Evolutionary conservation across 2,113 vertebrate genomes (phyloP).

Genomic region (Strix uralensis): DNA sequence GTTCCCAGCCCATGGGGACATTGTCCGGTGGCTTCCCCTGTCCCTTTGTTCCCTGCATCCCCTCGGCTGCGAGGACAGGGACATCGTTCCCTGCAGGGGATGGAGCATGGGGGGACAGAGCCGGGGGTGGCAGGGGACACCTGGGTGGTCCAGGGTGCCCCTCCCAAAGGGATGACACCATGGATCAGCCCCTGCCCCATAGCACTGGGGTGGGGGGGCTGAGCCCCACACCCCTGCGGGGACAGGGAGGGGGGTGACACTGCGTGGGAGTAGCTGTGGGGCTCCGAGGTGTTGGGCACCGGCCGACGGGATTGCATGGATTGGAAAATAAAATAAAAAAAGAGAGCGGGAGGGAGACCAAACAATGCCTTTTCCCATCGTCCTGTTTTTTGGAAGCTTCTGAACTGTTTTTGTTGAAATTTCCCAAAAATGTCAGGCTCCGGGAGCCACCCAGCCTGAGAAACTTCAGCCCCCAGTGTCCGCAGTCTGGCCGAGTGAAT

Average conservation of each 20-base stretch:
- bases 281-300: neutral
- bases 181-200: neutral
- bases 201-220: neutral
- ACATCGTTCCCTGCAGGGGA: neutral
- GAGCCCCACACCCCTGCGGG: fast-evolving
- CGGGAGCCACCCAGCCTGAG: constrained; percentile 55
- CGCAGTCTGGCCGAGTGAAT: constrained; percentile 28
- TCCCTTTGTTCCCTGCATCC: neutral
- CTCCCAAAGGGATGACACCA: neutral
- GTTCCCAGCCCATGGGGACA: neutral
- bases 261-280: fast-evolving
- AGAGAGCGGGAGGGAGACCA: neutral
- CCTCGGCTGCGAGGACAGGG: neutral
- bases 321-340: neutral
- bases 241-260: neutral
- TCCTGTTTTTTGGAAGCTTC: constrained; percentile 55
- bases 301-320: fast-evolving
- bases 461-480: constrained; percentile 17
- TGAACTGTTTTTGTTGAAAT: constrained; percentile 57
- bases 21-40: neutral
- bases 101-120: fast-evolving
- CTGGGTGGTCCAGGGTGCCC: neutral
- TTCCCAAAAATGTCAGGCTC: constrained; percentile 54
- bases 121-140: neutral
- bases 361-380: constrained; percentile 46